These are phyloP conservation scores for Blastobasis lacticolella DNA, from an alignment of 2,888 invertebrate species.

Conservation along the genomic window DNA sequence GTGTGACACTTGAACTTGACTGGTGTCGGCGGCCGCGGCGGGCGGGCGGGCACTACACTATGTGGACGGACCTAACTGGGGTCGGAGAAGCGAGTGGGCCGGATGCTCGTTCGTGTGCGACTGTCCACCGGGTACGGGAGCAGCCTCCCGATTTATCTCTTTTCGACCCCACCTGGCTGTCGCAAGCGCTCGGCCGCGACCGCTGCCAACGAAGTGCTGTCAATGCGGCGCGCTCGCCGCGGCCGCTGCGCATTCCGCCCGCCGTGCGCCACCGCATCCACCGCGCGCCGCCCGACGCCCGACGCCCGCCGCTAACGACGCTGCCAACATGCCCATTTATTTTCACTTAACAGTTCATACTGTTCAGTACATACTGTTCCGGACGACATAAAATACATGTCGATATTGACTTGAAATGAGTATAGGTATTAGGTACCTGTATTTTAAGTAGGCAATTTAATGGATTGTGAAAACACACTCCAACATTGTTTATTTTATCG, in stretches of 20 bases:
- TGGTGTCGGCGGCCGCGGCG: conserved; percentile 18
- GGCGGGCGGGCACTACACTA: neutral
- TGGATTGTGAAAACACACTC: no score
- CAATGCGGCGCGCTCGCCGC: conserved; percentile 69
- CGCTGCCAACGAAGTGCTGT: conserved; percentile 40
- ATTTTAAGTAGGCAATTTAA: no score
- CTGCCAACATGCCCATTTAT: conserved; percentile 47
- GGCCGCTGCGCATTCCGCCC: conserved; percentile 24
- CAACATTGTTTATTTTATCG: no score
- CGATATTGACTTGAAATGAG: neutral
- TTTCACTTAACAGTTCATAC: neutral
- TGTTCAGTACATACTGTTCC: neutral
- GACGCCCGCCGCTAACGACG: conserved; percentile 35
- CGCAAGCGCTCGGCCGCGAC: conserved; percentile 39
- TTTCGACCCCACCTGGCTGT: conserved; percentile 64
- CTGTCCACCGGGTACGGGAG: conserved; percentile 48
- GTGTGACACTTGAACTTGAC: conserved; percentile 8
- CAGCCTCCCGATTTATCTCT: conserved; percentile 68
- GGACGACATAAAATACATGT: neutral
- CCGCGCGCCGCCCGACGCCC: conserved; percentile 48
- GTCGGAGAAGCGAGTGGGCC: conserved; percentile 58
- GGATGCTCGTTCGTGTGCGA: conserved; percentile 63
- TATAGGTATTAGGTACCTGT: no score
- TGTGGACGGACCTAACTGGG: conserved; percentile 54
- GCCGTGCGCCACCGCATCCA: conserved; percentile 14